These are phyloP conservation scores for Passer montanus DNA, from an alignment of 2,113 vertebrate species.

Conservation along the genomic window DNA sequence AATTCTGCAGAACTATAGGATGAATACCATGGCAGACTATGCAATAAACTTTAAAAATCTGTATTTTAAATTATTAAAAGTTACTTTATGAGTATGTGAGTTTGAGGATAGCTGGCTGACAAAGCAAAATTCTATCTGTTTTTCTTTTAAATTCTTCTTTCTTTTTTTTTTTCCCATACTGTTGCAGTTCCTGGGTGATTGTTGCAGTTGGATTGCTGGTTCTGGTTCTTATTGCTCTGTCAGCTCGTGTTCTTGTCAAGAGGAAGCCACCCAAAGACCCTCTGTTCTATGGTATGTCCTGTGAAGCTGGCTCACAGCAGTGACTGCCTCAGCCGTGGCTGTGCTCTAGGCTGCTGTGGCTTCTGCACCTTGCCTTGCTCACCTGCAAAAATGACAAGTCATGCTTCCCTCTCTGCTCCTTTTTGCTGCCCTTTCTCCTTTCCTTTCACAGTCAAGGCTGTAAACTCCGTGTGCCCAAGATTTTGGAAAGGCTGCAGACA, in stretches of 20 bases:
- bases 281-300: constrained; percentile 86
- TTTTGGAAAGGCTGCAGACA: not conserved
- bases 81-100: not conserved
- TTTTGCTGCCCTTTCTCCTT: not conserved
- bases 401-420: not conserved
- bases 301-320: not conserved
- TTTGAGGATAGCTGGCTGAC: not conserved
- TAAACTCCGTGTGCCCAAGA: not conserved
- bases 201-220: constrained; percentile 79
- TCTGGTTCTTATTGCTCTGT: constrained; percentile 77
- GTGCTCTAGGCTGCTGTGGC: not conserved
- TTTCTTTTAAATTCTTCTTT: not conserved
- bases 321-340: not conserved
- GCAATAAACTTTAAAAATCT: not conserved
- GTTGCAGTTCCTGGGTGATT: constrained; percentile 80
- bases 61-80: not conserved
- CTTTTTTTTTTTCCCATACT: not conserved
- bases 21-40: not conserved
- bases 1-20: not conserved
- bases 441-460: not conserved
- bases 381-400: not conserved
- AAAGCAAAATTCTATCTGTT: not conserved
- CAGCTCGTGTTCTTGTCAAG: constrained; percentile 79
- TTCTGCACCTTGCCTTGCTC: not conserved
- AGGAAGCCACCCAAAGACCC: constrained; percentile 87